phyloP scores from a whole-genome alignment of 2,113 vertebrate species.

The Gymnogyps californianus region DNA sequence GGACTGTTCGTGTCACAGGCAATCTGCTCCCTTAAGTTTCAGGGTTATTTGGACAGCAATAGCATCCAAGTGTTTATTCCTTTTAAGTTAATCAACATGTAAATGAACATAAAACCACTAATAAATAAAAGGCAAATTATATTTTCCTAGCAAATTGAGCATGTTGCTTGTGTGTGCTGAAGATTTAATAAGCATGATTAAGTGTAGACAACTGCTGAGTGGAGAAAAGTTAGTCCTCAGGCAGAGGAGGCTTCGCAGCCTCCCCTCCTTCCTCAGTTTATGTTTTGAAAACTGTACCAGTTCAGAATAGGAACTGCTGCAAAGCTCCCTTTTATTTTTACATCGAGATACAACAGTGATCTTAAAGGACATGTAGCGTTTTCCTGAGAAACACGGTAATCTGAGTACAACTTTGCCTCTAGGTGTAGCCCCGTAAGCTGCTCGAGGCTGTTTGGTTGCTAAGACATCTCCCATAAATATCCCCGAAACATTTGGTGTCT shows the following conservation, averaged over 20 bases:
- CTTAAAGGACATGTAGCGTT: background rate
- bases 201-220: background rate
- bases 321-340: background rate
- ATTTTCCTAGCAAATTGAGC: conserved; percentile 13
- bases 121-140: background rate
- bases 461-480: background rate
- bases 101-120: background rate
- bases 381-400: background rate
- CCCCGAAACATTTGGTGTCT: background rate
- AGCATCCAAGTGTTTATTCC: background rate
- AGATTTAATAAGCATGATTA: background rate
- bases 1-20: background rate
- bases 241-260: background rate
- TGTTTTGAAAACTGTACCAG: background rate
- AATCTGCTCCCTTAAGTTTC: background rate
- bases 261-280: background rate
- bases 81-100: background rate
- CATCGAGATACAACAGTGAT: background rate
- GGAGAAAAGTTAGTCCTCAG: background rate
- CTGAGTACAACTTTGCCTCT: background rate
- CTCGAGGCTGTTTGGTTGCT: background rate
- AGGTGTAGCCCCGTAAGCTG: background rate
- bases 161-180: background rate
- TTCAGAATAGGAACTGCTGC: background rate
- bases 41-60: background rate